Evolutionary conservation across 2,797 vertebrate genomes (phyloP), one percentile per base, ranked within the genome.

Genomic region (Macrochelys suwanniensis): DNA sequence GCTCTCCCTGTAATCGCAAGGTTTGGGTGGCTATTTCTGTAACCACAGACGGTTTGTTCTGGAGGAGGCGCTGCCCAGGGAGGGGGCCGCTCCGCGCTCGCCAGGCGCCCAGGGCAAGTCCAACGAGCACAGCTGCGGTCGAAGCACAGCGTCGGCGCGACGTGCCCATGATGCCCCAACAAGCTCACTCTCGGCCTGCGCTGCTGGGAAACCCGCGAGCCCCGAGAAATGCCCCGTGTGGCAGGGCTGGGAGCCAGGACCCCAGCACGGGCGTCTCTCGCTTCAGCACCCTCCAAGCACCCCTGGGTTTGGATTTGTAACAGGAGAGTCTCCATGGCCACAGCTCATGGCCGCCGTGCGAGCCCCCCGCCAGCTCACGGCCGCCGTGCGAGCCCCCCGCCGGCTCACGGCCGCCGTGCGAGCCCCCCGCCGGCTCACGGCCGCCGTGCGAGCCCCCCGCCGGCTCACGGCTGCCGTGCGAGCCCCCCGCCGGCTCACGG

Each of bases 201-300:
- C 17, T 11, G 61, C n/a, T 9, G 61, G 61, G 31, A 65, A 33
- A 17, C 31, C 31, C 31, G 16, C 4, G 31, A 8, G 59, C 59
- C 8, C 33, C 3, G n/a, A 37, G 65, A 68, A 68, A 37, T 1
- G 5, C 65, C 9, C 17, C 65, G 3, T 4, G 3, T 1, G 7
- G 61, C 61, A 4, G 15, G n/a, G 31, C 7, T 17, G 61, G 61
- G 33, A 37, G n/a, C 16, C n/a, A 19, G 53, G 53, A 54, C 17
- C 65, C n/a, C 17, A 4, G 65, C 4, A 1, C n/a, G 2, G 65
- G 65, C 17, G 4, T 21, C 33, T 37, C n/a, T 21, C 3, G 33
- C 15, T 65, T 65, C 12, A 16, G 17, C 33, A 3, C 17, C 31
- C 68, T 3, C 3, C 21, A 5, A 37, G 65, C 65, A 10, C 17